A percentile compares a stretch with the other conserved stretches of the same genome.
These are phyloP conservation scores for Eupithecia subfuscata DNA, from an alignment of 2,888 invertebrate genomes.

Conservation along the genomic window DNA sequence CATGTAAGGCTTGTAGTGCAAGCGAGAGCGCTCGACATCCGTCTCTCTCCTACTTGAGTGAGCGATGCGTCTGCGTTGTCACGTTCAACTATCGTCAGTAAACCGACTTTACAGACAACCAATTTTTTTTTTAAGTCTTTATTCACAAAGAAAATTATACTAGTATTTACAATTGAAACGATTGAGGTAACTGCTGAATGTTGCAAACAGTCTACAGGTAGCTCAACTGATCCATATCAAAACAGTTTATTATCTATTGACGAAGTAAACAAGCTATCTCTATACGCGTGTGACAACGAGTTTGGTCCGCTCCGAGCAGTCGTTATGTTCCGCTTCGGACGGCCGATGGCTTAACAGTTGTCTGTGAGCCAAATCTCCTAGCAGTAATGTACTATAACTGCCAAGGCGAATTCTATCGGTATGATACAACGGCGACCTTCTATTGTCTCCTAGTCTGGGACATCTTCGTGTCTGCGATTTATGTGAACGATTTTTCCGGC, in stretches of 20 bases:
- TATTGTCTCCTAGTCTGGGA: constrained; percentile 70
- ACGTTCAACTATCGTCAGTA: too few species aligned
- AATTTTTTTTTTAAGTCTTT: too few species aligned
- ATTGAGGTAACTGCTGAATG: too few species aligned
- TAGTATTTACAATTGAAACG: too few species aligned
- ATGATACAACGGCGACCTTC: constrained; percentile 77
- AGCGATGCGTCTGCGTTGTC: too few species aligned
- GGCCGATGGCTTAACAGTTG: constrained; percentile 58
- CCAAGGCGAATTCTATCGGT: constrained; percentile 78
- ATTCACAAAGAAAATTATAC: too few species aligned
- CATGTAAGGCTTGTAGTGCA: too few species aligned
- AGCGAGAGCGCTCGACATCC: too few species aligned
- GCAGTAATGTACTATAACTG: constrained; percentile 67
- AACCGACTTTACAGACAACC: too few species aligned
- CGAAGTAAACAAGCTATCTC: constrained; percentile 26
- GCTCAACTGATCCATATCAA: too few species aligned
- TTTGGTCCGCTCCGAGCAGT: constrained; percentile 42
- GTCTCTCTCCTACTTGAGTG: too few species aligned
- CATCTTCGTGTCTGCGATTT: constrained; percentile 49
- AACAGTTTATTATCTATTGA: neutral
- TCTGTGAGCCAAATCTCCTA: constrained; percentile 71
- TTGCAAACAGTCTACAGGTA: too few species aligned
- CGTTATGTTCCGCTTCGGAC: constrained; percentile 47
- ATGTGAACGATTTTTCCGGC: constrained; percentile 21
- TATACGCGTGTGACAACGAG: constrained; percentile 24